A percentile compares a stretch with the other conserved stretches of the same genome.
phyloP scores from a whole-genome alignment of 1,140 invertebrate genomes.

The Hylyphantes graminicola region DNA sequence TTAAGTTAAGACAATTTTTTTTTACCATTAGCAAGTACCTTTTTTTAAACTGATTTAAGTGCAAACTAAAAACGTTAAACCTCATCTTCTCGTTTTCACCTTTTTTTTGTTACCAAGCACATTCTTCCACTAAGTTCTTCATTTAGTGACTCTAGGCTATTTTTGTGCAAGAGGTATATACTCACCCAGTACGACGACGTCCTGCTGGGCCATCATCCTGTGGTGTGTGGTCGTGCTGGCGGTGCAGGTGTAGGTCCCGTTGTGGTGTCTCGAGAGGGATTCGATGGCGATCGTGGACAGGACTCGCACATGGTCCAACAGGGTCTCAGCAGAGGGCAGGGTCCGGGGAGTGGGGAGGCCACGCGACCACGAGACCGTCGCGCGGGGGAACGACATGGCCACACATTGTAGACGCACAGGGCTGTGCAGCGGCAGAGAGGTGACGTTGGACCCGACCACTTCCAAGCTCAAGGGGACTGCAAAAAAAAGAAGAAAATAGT shows the following conservation, averaged over 20 bases:
- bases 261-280: conserved; percentile 54
- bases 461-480: conserved; percentile 52
- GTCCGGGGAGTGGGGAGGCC: neutral
- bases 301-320: conserved; percentile 39
- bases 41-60: too few species aligned
- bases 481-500: neutral
- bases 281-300: conserved; percentile 52
- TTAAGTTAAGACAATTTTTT: too few species aligned
- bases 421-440: conserved; percentile 14
- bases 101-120: too few species aligned
- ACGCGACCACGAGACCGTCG: conserved; percentile 49
- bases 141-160: too few species aligned
- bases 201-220: conserved; percentile 48
- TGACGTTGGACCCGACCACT: conserved; percentile 38
- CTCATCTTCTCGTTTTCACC: too few species aligned
- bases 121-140: too few species aligned
- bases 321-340: neutral
- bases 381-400: conserved; percentile 57
- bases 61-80: too few species aligned
- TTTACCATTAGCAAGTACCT: too few species aligned
- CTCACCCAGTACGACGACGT: conserved; percentile 60
- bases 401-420: conserved; percentile 54
- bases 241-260: conserved; percentile 61
- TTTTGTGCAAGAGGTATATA: neutral
- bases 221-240: conserved; percentile 42